Evolutionary conservation across 2,888 invertebrate species (phyloP), one percentile per base, ranked within the genome.

Genomic region (Meteorus colon): DNA sequence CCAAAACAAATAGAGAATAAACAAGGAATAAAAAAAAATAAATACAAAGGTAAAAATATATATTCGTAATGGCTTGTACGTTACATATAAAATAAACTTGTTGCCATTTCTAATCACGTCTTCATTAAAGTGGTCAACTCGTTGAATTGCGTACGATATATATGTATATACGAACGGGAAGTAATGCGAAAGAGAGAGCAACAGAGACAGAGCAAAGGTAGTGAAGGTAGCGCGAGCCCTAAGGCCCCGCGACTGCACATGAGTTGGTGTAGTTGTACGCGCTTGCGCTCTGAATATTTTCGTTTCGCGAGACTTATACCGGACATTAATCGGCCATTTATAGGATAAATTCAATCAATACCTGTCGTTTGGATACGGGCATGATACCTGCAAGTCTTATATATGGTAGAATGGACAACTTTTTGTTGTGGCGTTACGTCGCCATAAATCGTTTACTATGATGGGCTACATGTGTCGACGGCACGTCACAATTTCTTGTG

Each of bases 401-500:
- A 87, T 86, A 87, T 82, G 85, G 86, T 80, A 79, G 82, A 79
- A 82, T 55, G 55, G 80, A 80, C 83, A 76, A 82, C 81, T 88
- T 88, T 87, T 87, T 88, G 83, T 80, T 76, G 79, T 81, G 84
- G 86, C 84, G 85, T 87, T 85, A 86, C 86, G 83, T 82, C 83
- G 87, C 86, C 85, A 87, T 89, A 89, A 89, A 88, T 89, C 87
- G 85, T 83, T 81, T 82, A 83, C 88, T 88, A 88, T 89, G 88
- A 89, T 88, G 88, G 87, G 85, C 86, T 87, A 89, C 89, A 89
- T 89, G 89, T 88, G 89, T 88, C 86, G 87, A 86, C 86, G 86
- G 85, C 87, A 87, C 87, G 87, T 85, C 86, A 85, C 86, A 84
- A 83, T 88, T 89, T 87, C 87, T 88, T 87, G 86, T 86, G 84